These are phyloP conservation scores for Aporophyla nigra DNA, from an alignment of 2,888 invertebrate species.

Conservation along the genomic window DNA sequence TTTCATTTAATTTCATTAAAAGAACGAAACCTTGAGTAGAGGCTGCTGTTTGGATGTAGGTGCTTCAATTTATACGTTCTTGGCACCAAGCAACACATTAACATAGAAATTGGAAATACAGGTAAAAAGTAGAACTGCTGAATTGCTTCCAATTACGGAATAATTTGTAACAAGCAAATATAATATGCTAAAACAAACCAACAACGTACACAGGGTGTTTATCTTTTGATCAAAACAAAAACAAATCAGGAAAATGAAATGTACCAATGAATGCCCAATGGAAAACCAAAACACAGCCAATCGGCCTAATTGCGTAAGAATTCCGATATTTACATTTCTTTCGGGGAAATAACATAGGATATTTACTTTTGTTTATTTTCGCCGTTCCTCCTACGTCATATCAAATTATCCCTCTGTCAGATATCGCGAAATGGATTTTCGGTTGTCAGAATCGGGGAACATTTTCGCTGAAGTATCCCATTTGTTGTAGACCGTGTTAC, in stretches of 20 bases:
- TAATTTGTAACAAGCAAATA: conserved; percentile 5
- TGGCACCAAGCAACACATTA: conserved; percentile 15
- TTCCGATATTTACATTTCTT: conserved; percentile 53
- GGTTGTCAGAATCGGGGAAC: conserved; percentile 70
- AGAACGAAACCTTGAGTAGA: background rate
- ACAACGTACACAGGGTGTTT: conserved; percentile 14
- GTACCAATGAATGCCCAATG: conserved; percentile 37
- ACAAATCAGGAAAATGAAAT: conserved; percentile 39
- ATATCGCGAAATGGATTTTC: conserved; percentile 77
- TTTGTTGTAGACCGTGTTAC: conserved; percentile 61
- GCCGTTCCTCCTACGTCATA: conserved; percentile 70
- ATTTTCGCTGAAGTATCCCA: conserved; percentile 64
- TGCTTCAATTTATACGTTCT: conserved; percentile 22
- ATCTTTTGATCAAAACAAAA: conserved; percentile 46
- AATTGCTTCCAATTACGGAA: conserved; percentile 37
- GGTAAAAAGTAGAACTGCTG: conserved; percentile 32
- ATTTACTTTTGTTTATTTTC: conserved; percentile 64
- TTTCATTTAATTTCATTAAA: background rate
- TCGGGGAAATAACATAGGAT: conserved; percentile 33
- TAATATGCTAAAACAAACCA: conserved; percentile 26
- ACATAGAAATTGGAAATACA: conserved; percentile 34
- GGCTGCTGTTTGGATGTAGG: background rate
- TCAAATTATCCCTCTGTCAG: conserved; percentile 80
- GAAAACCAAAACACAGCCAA: conserved; percentile 46
- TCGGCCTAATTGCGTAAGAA: conserved; percentile 57